Conservation (phyloP, 1,140 invertebrate species). For the Agrypnia vestita region DNA sequence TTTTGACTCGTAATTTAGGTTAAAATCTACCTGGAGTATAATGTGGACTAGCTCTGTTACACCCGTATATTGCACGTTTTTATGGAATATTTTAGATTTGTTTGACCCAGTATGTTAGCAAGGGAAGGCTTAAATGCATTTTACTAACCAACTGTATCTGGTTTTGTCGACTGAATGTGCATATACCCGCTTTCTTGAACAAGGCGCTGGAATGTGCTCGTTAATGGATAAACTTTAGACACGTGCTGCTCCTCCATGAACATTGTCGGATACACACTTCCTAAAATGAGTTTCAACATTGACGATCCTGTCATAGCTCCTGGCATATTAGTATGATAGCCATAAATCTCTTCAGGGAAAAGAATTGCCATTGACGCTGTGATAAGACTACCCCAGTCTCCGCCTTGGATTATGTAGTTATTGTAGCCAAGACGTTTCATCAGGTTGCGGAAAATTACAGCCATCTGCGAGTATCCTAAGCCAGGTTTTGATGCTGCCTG, state of each 20-base stretch:
- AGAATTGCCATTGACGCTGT: conserved; percentile 76
- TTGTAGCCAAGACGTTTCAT: conserved; percentile 86
- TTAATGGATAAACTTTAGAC: conserved; percentile 78
- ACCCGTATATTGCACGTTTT: too few species aligned
- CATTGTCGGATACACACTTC: conserved; percentile 63
- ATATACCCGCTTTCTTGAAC: conserved; percentile 86
- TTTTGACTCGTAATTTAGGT: too few species aligned
- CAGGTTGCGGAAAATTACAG: conserved; percentile 85
- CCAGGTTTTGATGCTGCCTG: conserved; percentile 76
- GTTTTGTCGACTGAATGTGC: conserved; percentile 91
- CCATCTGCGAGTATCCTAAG: conserved; percentile 77
- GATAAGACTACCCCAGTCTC: conserved; percentile 86
- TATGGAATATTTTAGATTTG: too few species aligned
- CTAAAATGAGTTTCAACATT: conserved; percentile 36
- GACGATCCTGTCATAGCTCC: conserved; percentile 18
- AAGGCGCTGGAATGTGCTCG: conserved; percentile 68
- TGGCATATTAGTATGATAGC: conserved; percentile 69
- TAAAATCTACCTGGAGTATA: too few species aligned
- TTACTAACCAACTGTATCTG: conserved; percentile 87
- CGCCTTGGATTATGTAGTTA: conserved; percentile 88
- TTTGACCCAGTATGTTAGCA: too few species aligned
- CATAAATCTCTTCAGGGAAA: conserved; percentile 81
- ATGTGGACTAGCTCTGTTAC: too few species aligned
- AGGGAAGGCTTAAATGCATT: background rate
- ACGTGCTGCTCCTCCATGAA: conserved; percentile 68